Evolutionary conservation across 2,113 vertebrate genomes (phyloP).

Genomic region (Perccottus glenii): DNA sequence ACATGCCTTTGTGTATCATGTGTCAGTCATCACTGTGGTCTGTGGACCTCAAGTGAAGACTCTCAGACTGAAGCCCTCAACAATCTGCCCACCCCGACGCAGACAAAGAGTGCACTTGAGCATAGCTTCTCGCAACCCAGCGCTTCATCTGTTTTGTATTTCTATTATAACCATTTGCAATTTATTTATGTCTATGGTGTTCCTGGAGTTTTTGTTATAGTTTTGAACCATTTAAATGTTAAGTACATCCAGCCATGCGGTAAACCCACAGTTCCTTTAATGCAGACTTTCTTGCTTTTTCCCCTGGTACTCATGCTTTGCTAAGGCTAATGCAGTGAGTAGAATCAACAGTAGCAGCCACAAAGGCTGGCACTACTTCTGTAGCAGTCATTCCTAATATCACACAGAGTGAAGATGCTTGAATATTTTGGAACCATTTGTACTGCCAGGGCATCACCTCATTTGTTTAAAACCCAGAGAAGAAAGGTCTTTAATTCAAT

Average conservation of each 20-base stretch:
- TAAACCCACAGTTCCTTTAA: conserved; percentile 86
- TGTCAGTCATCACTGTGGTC: conserved; percentile 72
- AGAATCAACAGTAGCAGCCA: conserved; percentile 75
- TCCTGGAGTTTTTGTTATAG: conserved; percentile 86
- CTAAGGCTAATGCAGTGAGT: conserved; percentile 64
- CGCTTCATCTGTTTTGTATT: conserved; percentile 92
- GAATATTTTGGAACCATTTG: conserved; percentile 49
- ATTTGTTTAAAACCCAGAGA: conserved; percentile 60
- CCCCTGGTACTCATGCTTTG: conserved; percentile 51
- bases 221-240: conserved; percentile 90
- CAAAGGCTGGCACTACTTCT: conserved; percentile 67
- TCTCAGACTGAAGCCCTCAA: conserved; percentile 55
- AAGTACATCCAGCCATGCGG: conserved; percentile 93
- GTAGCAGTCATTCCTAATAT: conserved; percentile 46
- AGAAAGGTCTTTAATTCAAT: conserved; percentile 63
- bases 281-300: conserved; percentile 78
- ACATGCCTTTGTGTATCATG: conserved; percentile 70
- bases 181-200: conserved; percentile 94
- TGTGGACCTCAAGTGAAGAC: conserved; percentile 43
- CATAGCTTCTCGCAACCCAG: conserved; percentile 63
- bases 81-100: conserved; percentile 53
- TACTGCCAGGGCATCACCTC: conserved; percentile 64
- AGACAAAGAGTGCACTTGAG: conserved; percentile 75
- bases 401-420: conserved; percentile 50
- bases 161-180: conserved; percentile 89